Evolutionary conservation across 2,888 invertebrate species (phyloP).

Genomic region (Aspidiotus rigidus): DNA sequence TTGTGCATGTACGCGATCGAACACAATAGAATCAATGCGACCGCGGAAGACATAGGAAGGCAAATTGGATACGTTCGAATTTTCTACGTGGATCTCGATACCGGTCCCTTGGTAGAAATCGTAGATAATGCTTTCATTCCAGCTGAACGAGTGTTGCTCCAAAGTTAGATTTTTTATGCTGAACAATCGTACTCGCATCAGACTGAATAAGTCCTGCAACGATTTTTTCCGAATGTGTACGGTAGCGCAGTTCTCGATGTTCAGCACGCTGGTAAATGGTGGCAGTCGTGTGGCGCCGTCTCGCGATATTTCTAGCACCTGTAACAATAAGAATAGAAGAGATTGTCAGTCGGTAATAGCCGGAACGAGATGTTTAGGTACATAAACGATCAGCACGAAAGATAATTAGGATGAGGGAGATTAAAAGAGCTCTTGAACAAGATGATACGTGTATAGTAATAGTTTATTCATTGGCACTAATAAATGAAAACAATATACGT

Average conservation of each 20-base stretch:
- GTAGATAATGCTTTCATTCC: constrained; percentile 43
- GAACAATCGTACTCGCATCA: constrained; percentile 55
- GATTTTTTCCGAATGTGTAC: constrained; percentile 53
- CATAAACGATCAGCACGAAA: too few species aligned
- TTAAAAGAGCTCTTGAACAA: too few species aligned
- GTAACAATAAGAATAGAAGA: background rate
- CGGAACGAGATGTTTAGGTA: too few species aligned
- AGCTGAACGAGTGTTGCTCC: constrained; percentile 53
- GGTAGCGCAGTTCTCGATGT: constrained; percentile 56
- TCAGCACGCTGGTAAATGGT: constrained; percentile 51
- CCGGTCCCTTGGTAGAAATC: constrained; percentile 40
- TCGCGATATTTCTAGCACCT: constrained; percentile 23
- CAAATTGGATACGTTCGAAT: constrained; percentile 45
- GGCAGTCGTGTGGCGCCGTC: constrained; percentile 42
- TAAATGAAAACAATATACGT: too few species aligned
- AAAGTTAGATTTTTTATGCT: constrained; percentile 56
- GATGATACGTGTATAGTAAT: too few species aligned
- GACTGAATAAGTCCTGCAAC: constrained; percentile 51
- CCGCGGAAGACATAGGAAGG: constrained; percentile 58
- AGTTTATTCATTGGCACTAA: too few species aligned
- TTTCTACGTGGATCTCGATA: constrained; percentile 41
- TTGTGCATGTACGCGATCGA: constrained; percentile 54
- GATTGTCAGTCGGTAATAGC: too few species aligned
- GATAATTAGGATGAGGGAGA: too few species aligned
- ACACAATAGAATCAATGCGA: constrained; percentile 53